These are phyloP conservation scores for Rhadinocentrus ornatus DNA, from an alignment of 2,797 vertebrate genomes.

Conservation along the genomic window DNA sequence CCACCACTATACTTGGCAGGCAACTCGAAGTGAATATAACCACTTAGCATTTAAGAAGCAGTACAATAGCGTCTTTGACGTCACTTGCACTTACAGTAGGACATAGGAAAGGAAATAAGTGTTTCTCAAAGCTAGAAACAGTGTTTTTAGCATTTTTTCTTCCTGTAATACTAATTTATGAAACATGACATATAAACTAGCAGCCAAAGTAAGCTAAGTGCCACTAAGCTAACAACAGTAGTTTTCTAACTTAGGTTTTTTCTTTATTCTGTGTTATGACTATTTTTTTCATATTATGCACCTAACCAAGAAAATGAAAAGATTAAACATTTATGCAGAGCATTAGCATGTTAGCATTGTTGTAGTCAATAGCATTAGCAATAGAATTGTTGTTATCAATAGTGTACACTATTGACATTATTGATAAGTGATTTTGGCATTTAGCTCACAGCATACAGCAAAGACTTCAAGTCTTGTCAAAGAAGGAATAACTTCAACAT, in stretches of 20 bases:
- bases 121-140: constrained; percentile 5
- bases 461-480: not conserved
- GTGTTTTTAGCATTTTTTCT: not conserved
- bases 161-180: not conserved
- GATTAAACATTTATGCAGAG: not conserved
- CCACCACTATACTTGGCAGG: constrained; percentile 44
- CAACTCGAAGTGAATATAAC: constrained; percentile 13
- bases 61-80: not conserved
- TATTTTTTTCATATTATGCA: not conserved
- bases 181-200: no score
- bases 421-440: not conserved
- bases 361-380: no score
- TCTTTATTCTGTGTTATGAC: not conserved
- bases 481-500: not conserved
- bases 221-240: not conserved
- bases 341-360: not conserved
- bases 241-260: not conserved
- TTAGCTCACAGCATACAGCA: not conserved
- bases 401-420: no score
- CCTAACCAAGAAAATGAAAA: not conserved
- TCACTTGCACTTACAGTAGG: not conserved
- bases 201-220: not conserved
- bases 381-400: no score
- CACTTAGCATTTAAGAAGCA: constrained; percentile 59
- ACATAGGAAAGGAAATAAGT: not conserved